These are phyloP conservation scores for Coboldia fuscipes DNA, from an alignment of 1,140 invertebrate species.

Conservation along the genomic window DNA sequence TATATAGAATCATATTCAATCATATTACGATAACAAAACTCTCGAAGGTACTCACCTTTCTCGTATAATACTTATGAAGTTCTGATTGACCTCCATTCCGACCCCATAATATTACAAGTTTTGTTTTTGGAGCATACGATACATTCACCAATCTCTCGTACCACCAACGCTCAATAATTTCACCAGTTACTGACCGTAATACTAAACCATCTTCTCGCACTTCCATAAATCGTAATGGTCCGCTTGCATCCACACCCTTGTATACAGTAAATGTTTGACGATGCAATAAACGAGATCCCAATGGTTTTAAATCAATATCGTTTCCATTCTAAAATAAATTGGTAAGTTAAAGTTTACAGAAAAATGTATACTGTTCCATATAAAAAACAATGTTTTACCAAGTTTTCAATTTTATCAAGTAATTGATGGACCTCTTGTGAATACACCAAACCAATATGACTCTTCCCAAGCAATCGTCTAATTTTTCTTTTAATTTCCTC, in stretches of 20 bases:
- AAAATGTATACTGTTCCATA: not conserved
- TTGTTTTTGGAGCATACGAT: slow-evolving; percentile 97
- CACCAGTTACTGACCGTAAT: slow-evolving; percentile 54
- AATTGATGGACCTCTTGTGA: slow-evolving; percentile 95
- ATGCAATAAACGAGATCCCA: slow-evolving; percentile 78
- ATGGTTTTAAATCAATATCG: slow-evolving; percentile 87
- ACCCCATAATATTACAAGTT: slow-evolving; percentile 90
- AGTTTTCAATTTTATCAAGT: slow-evolving; percentile 82
- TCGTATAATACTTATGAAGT: slow-evolving; percentile 96
- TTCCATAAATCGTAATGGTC: slow-evolving; percentile 90
- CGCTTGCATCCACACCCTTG: slow-evolving; percentile 72
- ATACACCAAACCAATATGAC: slow-evolving; percentile 93
- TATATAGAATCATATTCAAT: slow-evolving; percentile 1
- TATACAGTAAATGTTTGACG: slow-evolving; percentile 97
- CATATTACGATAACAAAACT: not conserved
- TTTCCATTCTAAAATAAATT: slow-evolving; percentile 56
- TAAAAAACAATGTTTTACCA: slow-evolving; percentile 39
- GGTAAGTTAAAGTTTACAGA: slow-evolving; percentile 2
- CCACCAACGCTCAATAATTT: slow-evolving; percentile 97
- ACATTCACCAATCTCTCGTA: slow-evolving; percentile 97
- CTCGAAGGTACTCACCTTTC: slow-evolving; percentile 73
- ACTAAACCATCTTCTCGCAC: slow-evolving; percentile 95
- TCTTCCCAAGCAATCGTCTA: slow-evolving; percentile 86
- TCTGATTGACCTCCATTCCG: slow-evolving; percentile 76
- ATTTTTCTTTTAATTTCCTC: slow-evolving; percentile 78